phyloP scores from a whole-genome alignment of 2,797 vertebrate genomes.

The Miichthys miiuy region DNA sequence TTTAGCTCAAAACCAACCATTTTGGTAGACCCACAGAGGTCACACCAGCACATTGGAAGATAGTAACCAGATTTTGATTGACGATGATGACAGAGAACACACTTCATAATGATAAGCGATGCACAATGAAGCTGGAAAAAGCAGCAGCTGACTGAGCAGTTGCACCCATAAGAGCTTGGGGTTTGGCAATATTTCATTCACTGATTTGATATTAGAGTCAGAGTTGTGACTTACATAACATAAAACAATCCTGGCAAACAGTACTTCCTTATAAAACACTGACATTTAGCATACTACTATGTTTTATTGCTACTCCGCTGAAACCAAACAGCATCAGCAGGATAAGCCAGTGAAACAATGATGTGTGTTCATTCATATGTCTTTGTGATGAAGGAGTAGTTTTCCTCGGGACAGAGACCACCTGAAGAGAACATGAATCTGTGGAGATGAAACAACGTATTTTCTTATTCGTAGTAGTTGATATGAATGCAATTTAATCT shows the following conservation, averaged over 20 bases:
- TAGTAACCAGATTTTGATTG: constrained; percentile 19
- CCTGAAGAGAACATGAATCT: constrained; percentile 1
- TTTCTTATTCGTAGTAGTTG: background rate
- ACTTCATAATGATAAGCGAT: constrained; percentile 31
- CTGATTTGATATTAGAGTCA: background rate
- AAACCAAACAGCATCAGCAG: constrained; percentile 2
- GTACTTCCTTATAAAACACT: background rate
- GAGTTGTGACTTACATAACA: background rate
- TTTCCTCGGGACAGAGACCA: background rate
- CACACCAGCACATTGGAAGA: constrained; percentile 17
- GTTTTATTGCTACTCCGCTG: background rate
- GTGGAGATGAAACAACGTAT: background rate
- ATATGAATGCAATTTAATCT: background rate
- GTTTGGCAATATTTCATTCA: constrained; percentile 8
- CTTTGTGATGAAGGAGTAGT: background rate
- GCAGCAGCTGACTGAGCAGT: constrained; percentile 18
- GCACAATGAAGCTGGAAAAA: constrained; percentile 34
- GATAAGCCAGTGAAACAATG: background rate
- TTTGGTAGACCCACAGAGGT: constrained; percentile 20
- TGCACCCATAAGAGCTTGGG: constrained; percentile 8
- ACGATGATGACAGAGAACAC: constrained; percentile 46
- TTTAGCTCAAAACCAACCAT: background rate
- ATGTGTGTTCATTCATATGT: background rate
- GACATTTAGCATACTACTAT: background rate
- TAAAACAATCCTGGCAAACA: background rate